Evolutionary conservation across 92 coral and sea anemone genomes (phyloP), one percentile per base, ranked within the genome.

Genomic region (Parazoanthus darwini): DNA sequence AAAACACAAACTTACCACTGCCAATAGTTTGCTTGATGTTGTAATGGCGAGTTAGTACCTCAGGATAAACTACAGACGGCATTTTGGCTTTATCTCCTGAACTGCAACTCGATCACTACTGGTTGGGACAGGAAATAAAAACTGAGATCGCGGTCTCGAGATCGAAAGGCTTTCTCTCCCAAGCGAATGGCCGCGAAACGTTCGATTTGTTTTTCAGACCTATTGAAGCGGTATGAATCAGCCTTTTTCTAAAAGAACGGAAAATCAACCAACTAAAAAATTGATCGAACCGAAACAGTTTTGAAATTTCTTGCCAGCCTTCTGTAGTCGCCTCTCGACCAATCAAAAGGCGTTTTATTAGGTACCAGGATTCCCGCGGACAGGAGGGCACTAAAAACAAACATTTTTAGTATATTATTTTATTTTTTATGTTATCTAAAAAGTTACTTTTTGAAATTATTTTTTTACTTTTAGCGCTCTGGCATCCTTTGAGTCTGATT

Each of bases 21-120:
- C 99, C 99, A 90, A 97, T 93, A 73, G 99, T 97, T 86, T 97
- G 92, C 78, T 76, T 93, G 74, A 97, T 85, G 26, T 97, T 97
- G 73, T 97, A 97, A 82, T 89, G 86, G 83, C 92, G 94, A 6
- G 93, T 94, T 26, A 97, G 79, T 89, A 95, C 97, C 6, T 91
- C 82, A 14, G 99, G 99, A 84, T 94, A 94, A 58, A 95, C 89
- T 44, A 92, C 84, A 44, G 98, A 92, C 66, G 99, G 99, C 99
- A 97, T 97, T 86, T 89, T 95, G 78, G 68, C 44, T 77, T 74
- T 22, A 8, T 70, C 75, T 6, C 51, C 51, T 46, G 58, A 86
- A 70, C 36, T 87, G 56, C 65, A 8, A 46, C 26, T 43, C 20
- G 67, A 46, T 58, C 37, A 25, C 79, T 37, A 77, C 10, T 29